Percentiles rank a stretch among this genome's conserved stretches.
These are phyloP conservation scores for Bombus sylvicola DNA, from an alignment of 1,140 invertebrate genomes.

Conservation along the genomic window DNA sequence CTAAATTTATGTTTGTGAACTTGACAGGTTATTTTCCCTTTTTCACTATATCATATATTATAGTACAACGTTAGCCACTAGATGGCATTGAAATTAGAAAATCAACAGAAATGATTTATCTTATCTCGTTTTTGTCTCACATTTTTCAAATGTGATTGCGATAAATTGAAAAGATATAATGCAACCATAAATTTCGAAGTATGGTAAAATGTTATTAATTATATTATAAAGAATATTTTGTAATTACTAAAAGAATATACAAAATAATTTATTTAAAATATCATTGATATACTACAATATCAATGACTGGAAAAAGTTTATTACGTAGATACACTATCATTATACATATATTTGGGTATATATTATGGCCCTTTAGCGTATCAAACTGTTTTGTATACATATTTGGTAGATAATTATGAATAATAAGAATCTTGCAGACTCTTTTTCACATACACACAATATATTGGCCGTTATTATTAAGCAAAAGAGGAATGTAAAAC, in stretches of 20 bases:
- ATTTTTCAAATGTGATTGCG: not conserved
- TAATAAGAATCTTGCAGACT: not conserved
- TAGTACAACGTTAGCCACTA: too few relatives aligned
- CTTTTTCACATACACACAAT: not conserved
- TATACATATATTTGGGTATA: not conserved
- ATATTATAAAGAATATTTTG: not conserved
- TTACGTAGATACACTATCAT: not conserved
- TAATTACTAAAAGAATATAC: not conserved
- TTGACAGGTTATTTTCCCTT: not conserved
- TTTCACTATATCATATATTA: not conserved
- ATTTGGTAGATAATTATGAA: not conserved
- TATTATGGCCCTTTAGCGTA: not conserved
- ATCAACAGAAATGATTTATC: not conserved
- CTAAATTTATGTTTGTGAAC: not conserved
- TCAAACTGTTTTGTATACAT: not conserved
- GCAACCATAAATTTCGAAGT: not conserved
- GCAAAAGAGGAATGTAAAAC: not conserved
- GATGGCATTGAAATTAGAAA: not conserved
- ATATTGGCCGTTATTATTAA: not conserved
- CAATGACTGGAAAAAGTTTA: not conserved
- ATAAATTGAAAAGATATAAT: not conserved
- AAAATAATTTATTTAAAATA: not conserved
- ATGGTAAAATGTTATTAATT: not conserved
- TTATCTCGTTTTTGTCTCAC: not conserved
- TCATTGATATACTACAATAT: not conserved